Percentiles rank a stretch among this genome's conserved stretches.
phyloP scores from a whole-genome alignment of 2,888 invertebrate genomes.

The Torymus auratus region DNA sequence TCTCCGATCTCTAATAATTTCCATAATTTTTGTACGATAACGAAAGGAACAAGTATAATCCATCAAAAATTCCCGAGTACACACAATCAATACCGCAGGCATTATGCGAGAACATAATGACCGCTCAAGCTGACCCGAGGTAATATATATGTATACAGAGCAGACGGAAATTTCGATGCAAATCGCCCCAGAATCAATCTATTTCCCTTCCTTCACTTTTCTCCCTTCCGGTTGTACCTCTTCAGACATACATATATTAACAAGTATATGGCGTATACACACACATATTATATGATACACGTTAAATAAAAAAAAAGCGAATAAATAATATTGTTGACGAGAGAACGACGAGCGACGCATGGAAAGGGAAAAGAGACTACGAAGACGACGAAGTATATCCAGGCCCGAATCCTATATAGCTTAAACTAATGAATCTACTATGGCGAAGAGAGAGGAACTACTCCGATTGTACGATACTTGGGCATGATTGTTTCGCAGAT shows the following conservation, averaged over 20 bases:
- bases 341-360: not conserved
- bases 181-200: not conserved
- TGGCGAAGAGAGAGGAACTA: conserved; percentile 39
- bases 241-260: conserved; percentile 11
- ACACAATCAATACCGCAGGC: too few relatives aligned
- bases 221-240: conserved; percentile 8
- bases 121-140: too few relatives aligned
- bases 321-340: not conserved
- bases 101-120: too few relatives aligned
- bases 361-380: not conserved
- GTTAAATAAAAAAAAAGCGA: conserved; percentile 24
- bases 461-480: conserved; percentile 57
- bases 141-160: too few relatives aligned
- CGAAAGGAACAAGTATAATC: too few relatives aligned
- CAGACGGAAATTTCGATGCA: too few relatives aligned
- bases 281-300: not conserved
- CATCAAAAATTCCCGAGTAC: too few relatives aligned
- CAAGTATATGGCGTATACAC: conserved; percentile 27
- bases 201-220: not conserved
- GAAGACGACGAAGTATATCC: conserved; percentile 36
- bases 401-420: conserved; percentile 36
- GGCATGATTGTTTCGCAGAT: conserved; percentile 56
- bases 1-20: too few relatives aligned
- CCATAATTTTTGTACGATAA: too few relatives aligned
- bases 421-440: conserved; percentile 42